Conservation (phyloP, 2,113 vertebrate genomes). For the Stercorarius parasiticus region DNA sequence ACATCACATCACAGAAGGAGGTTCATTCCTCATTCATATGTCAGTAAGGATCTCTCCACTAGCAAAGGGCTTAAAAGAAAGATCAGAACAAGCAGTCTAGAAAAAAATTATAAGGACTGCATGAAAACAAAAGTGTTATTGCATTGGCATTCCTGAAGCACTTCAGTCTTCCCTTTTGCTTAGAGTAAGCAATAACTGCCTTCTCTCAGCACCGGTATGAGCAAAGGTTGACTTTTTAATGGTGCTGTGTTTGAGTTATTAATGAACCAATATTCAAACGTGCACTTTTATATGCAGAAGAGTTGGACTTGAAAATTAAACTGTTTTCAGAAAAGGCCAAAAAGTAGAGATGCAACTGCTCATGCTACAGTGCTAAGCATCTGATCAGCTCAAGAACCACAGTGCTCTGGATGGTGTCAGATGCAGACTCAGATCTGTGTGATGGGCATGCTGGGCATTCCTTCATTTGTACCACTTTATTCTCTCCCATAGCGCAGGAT, state of each 20-base stretch:
- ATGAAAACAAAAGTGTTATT: background rate
- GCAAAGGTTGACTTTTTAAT: background rate
- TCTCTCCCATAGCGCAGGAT: background rate
- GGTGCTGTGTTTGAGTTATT: background rate
- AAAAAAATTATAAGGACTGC: background rate
- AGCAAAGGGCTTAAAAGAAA: background rate
- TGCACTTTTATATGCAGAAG: background rate
- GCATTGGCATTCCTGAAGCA: background rate
- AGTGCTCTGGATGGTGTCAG: background rate
- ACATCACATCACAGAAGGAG: background rate
- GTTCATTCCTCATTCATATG: background rate
- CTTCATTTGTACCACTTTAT: background rate
- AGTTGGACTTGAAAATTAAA: background rate
- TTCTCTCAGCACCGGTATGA: background rate
- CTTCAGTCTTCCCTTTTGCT: background rate
- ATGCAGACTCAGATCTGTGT: background rate
- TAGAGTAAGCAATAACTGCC: background rate
- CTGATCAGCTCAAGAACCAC: background rate
- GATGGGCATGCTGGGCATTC: background rate
- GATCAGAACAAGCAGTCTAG: background rate
- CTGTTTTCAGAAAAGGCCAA: background rate
- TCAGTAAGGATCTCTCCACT: background rate
- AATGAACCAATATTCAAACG: background rate
- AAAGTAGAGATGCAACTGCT: background rate
- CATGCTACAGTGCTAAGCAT: background rate